These are phyloP conservation scores for Periphyllus acericola DNA, from an alignment of 2,888 invertebrate species.

Conservation along the genomic window DNA sequence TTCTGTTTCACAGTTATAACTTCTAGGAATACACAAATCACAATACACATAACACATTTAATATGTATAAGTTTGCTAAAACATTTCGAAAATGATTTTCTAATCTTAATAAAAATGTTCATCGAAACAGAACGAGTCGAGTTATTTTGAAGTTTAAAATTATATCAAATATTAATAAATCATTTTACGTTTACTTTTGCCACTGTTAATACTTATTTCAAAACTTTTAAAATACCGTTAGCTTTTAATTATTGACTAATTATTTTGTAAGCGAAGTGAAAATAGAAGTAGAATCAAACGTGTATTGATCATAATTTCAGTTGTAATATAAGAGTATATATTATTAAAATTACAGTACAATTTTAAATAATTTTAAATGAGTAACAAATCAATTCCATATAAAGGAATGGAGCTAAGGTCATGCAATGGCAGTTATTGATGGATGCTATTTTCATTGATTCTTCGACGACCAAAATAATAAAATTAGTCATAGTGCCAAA, in stretches of 20 bases:
- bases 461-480: background rate
- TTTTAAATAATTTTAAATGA: background rate
- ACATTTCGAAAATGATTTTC: too few relatives aligned
- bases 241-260: background rate
- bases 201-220: too few relatives aligned
- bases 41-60: too few relatives aligned
- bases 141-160: too few relatives aligned
- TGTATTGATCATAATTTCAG: background rate
- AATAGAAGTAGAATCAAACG: background rate
- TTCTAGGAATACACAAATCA: background rate
- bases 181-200: too few relatives aligned
- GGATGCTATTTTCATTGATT: conserved; percentile 4
- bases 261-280: background rate
- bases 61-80: too few relatives aligned
- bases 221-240: too few relatives aligned
- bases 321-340: too few relatives aligned
- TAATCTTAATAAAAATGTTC: too few relatives aligned
- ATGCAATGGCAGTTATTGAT: conserved; percentile 8
- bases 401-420: conserved; percentile 35
- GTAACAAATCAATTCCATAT: conserved; percentile 14
- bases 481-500: conserved; percentile 9
- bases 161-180: too few relatives aligned
- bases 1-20: background rate
- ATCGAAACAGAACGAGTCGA: too few relatives aligned
- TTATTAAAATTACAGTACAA: background rate